Conservation (phyloP, 1,140 invertebrate species). For the Papilio aristodemus region DNA sequence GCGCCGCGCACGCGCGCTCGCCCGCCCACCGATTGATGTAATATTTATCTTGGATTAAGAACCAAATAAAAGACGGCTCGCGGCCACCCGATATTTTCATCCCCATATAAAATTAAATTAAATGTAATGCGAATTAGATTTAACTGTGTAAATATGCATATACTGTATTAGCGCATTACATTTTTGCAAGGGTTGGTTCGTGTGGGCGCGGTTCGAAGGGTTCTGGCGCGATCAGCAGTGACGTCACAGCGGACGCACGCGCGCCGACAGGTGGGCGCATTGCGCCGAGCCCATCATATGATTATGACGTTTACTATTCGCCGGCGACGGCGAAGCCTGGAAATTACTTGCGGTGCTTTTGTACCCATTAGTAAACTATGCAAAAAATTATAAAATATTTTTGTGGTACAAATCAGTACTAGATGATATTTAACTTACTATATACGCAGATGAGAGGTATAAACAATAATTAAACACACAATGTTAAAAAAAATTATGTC, state of each 20-base stretch:
- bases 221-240: conserved; percentile 53
- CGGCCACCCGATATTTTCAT: conserved; percentile 48
- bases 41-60: conserved; percentile 80
- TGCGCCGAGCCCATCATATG: conserved; percentile 76
- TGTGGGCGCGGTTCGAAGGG: conserved; percentile 54
- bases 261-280: conserved; percentile 77
- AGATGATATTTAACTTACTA: too few relatives aligned
- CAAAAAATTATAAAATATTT: neutral
- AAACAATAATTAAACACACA: neutral
- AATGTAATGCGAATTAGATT: neutral
- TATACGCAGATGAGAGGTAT: too few relatives aligned
- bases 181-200: conserved; percentile 51
- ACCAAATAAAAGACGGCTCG: conserved; percentile 69
- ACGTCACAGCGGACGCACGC: conserved; percentile 74
- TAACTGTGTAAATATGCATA: conserved; percentile 18
- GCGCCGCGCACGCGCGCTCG: conserved; percentile 58
- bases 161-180: conserved; percentile 45
- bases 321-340: conserved; percentile 51
- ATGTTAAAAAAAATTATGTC: neutral
- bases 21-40: conserved; percentile 71
- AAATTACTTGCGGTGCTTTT: conserved; percentile 53
- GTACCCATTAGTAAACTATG: conserved; percentile 11
- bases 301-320: conserved; percentile 75
- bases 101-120: conserved; percentile 9
- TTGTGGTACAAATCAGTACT: too few relatives aligned